Evolutionary conservation across 2,888 invertebrate genomes (phyloP).

Genomic region (Marronus borbonicus): DNA sequence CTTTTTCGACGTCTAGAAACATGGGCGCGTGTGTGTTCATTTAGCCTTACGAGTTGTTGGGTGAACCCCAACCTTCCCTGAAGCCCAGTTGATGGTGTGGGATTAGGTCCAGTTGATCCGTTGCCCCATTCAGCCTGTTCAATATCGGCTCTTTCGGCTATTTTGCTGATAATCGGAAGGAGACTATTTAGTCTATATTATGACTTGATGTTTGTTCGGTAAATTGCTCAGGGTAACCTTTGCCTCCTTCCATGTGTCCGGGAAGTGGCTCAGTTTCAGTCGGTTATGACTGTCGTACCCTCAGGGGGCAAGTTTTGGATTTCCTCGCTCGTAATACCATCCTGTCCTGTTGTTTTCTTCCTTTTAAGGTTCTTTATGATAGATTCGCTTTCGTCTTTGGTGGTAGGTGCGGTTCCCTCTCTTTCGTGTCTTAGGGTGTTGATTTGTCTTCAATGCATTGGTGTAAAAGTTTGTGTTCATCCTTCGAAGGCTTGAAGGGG

Average conservation of each 20-base stretch:
- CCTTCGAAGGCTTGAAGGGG: not conserved
- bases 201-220: not conserved
- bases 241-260: not conserved
- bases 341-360: not conserved
- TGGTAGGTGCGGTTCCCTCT: not conserved
- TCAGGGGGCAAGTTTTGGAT: not conserved
- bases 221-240: not conserved
- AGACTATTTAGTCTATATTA: not conserved
- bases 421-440: too few relatives aligned
- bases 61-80: not conserved
- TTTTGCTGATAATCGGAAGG: not conserved
- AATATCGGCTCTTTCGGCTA: not conserved
- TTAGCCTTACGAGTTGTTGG: constrained; percentile 10
- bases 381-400: not conserved
- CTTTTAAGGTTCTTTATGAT: not conserved
- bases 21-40: not conserved
- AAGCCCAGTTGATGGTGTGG: too few relatives aligned
- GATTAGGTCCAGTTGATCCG: not conserved
- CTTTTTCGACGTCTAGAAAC: constrained; percentile 15
- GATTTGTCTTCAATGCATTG: not conserved
- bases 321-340: not conserved
- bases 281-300: not conserved
- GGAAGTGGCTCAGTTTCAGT: not conserved
- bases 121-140: too few relatives aligned
- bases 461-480: not conserved